These are phyloP conservation scores for Zeugodacus cucurbitae DNA, from an alignment of 1,140 invertebrate genomes.

Conservation along the genomic window DNA sequence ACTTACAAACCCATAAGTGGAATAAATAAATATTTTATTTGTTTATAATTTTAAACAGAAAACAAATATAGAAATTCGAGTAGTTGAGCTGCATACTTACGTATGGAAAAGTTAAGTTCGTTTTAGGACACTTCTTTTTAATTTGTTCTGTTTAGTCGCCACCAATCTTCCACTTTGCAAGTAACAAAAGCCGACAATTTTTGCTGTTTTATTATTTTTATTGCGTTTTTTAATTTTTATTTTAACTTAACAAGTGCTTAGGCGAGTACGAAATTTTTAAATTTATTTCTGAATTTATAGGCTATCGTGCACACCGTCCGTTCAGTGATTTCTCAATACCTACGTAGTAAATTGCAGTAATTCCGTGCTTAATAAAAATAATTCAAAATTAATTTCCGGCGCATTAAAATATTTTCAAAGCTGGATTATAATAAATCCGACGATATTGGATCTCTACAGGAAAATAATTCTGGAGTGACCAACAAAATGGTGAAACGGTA, in stretches of 20 bases:
- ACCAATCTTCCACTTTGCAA: background rate
- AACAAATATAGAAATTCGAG: background rate
- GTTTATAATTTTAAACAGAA: background rate
- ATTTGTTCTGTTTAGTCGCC: background rate
- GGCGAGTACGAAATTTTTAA: too few species aligned
- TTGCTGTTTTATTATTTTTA: too few species aligned
- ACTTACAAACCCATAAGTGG: background rate
- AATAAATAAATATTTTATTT: background rate
- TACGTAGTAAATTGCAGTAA: background rate
- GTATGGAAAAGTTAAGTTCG: too few species aligned
- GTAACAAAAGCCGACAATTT: background rate
- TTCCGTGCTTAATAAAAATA: slow-evolving; percentile 23
- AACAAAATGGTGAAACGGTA: slow-evolving; percentile 67
- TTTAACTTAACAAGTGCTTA: too few species aligned
- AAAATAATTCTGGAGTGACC: slow-evolving; percentile 65
- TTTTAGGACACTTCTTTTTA: too few species aligned
- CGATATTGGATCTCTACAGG: slow-evolving; percentile 65
- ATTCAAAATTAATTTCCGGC: slow-evolving; percentile 59
- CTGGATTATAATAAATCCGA: slow-evolving; percentile 67
- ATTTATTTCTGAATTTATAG: background rate
- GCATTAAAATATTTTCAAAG: slow-evolving; percentile 66
- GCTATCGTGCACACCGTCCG: background rate
- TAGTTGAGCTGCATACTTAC: background rate
- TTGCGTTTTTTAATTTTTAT: too few species aligned
- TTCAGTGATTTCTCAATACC: background rate